Percentiles rank a stretch among this genome's conserved stretches.
These are phyloP conservation scores for Suricata suricatta DNA, from an alignment of 2,113 vertebrate genomes.

Conservation along the genomic window DNA sequence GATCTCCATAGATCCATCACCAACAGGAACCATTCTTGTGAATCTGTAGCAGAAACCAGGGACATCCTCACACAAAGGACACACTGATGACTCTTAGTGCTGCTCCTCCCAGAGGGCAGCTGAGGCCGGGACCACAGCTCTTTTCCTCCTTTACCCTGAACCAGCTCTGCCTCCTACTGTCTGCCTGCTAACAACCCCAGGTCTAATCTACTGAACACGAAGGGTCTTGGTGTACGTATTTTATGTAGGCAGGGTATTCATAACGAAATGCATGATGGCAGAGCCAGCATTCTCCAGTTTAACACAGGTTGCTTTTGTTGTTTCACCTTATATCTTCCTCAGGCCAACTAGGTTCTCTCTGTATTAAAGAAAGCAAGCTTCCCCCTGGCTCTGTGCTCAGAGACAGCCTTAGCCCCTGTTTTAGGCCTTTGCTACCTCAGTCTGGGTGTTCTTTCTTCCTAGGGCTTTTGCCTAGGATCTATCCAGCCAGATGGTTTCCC, in stretches of 20 bases:
- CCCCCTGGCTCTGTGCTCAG: background rate
- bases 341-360: background rate
- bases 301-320: background rate
- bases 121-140: background rate
- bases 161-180: background rate
- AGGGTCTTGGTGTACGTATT: background rate
- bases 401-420: background rate
- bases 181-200: background rate
- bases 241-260: background rate
- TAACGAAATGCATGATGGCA: background rate
- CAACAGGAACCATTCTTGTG: background rate
- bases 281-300: background rate
- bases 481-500: background rate
- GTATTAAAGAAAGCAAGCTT: background rate
- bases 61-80: background rate
- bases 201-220: background rate
- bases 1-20: background rate
- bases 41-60: background rate
- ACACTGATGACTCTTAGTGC: background rate
- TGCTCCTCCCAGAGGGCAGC: no score
- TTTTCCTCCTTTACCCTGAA: background rate
- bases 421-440: background rate
- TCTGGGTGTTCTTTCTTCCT: background rate
- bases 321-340: background rate
- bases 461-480: background rate